These are phyloP conservation scores for Micronycteris hirsuta DNA, from an alignment of 2,113 vertebrate species.

Conservation along the genomic window DNA sequence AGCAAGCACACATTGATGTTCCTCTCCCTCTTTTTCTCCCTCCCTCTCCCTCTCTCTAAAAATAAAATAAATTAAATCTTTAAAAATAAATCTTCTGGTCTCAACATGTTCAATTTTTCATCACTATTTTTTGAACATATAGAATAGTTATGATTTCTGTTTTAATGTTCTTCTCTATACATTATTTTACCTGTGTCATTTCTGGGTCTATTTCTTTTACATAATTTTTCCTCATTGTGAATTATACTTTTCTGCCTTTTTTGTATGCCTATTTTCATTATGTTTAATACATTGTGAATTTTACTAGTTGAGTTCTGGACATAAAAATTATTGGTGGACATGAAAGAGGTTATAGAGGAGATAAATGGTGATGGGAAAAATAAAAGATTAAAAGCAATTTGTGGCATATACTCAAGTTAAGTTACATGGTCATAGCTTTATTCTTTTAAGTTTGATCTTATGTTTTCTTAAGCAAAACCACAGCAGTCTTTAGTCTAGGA, in stretches of 20 bases:
- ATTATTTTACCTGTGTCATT: not conserved
- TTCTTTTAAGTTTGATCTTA: not conserved
- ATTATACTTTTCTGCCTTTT: not conserved
- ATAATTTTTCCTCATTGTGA: not conserved
- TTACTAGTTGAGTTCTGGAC: not conserved
- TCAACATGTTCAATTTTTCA: not conserved
- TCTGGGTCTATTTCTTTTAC: not conserved
- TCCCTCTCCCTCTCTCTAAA: too few species aligned
- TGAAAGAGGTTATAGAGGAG: too few species aligned
- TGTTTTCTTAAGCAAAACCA: not conserved
- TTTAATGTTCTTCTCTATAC: not conserved
- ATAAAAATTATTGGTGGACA: not conserved
- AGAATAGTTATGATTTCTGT: not conserved
- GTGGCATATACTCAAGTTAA: not conserved
- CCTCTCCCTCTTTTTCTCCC: too few species aligned
- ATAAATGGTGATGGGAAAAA: too few species aligned
- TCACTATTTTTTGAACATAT: not conserved
- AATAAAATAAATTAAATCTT: not conserved
- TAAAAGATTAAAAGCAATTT: not conserved
- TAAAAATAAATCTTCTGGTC: not conserved
- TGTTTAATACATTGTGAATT: not conserved
- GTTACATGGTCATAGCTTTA: not conserved
- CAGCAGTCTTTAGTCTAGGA: not conserved
- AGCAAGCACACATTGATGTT: too few species aligned
- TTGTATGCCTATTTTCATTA: not conserved